Evolutionary conservation across 2,888 invertebrate genomes (phyloP).

Genomic region (Hermaeophaga mercurialis): DNA sequence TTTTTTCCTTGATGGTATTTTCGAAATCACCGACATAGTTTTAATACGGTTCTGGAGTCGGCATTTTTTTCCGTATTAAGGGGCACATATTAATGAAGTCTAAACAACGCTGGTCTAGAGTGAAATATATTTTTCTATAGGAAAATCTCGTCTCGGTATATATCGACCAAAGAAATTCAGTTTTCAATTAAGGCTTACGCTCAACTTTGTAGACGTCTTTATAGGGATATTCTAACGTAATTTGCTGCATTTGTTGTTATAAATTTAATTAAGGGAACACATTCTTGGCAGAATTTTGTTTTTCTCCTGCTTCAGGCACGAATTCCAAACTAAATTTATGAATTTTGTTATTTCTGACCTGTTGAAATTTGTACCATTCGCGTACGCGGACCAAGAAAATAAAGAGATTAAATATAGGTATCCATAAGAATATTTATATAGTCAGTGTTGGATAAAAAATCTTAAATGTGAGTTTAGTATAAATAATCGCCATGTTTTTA

Average conservation of each 20-base stretch:
- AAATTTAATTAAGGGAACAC: slow-evolving; percentile 27
- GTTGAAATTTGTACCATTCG: not conserved
- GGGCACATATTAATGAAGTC: too few species aligned
- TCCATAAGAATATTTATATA: too few species aligned
- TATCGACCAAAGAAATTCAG: slow-evolving; percentile 25
- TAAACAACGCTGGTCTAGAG: too few species aligned
- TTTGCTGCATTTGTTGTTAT: slow-evolving; percentile 29
- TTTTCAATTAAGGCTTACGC: slow-evolving; percentile 31
- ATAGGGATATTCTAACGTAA: slow-evolving; percentile 34
- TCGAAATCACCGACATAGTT: too few species aligned
- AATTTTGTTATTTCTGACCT: not conserved
- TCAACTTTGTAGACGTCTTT: slow-evolving; percentile 44
- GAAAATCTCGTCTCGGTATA: not conserved
- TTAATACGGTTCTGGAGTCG: too few species aligned
- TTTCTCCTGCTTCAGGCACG: not conserved
- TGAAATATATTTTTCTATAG: not conserved
- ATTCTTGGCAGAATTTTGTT: slow-evolving; percentile 15
- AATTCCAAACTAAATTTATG: not conserved
- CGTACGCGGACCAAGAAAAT: too few species aligned
- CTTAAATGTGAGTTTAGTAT: too few species aligned
- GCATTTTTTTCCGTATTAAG: too few species aligned
- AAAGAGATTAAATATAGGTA: too few species aligned
- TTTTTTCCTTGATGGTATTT: too few species aligned
- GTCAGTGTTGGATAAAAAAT: too few species aligned
- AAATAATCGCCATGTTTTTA: too few species aligned